Conservation (phyloP, 2,113 vertebrate species). For the Circaetus cinerascens region DNA sequence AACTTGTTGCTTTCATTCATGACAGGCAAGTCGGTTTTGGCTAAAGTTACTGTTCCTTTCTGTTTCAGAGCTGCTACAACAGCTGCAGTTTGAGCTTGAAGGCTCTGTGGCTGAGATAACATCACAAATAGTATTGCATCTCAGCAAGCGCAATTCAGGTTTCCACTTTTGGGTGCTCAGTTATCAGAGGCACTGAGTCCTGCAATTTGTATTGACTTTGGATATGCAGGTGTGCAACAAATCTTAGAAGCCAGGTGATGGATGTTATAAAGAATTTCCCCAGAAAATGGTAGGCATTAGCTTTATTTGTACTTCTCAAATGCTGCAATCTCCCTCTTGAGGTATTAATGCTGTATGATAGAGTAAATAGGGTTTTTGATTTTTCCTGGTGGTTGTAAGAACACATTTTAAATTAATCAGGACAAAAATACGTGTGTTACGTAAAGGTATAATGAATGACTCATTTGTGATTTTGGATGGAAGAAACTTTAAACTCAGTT, state of each 20-base stretch:
- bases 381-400: background rate
- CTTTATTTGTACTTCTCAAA: background rate
- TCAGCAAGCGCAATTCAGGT: background rate
- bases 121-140: background rate
- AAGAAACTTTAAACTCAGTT: background rate
- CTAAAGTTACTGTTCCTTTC: slow-evolving; percentile 1
- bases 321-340: background rate
- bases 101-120: slow-evolving; percentile 40
- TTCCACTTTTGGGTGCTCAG: background rate
- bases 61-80: background rate
- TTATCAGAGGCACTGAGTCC: background rate
- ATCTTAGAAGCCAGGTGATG: background rate
- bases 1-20: background rate
- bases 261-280: background rate
- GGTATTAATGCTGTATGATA: background rate
- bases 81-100: slow-evolving; percentile 44
- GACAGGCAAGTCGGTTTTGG: background rate
- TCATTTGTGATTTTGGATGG: background rate
- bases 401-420: background rate
- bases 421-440: background rate
- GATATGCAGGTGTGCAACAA: background rate
- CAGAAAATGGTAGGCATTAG: background rate
- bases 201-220: background rate
- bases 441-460: background rate
- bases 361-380: background rate